phyloP scores from a whole-genome alignment of 2,888 invertebrate species.

The Elmis aenea region DNA sequence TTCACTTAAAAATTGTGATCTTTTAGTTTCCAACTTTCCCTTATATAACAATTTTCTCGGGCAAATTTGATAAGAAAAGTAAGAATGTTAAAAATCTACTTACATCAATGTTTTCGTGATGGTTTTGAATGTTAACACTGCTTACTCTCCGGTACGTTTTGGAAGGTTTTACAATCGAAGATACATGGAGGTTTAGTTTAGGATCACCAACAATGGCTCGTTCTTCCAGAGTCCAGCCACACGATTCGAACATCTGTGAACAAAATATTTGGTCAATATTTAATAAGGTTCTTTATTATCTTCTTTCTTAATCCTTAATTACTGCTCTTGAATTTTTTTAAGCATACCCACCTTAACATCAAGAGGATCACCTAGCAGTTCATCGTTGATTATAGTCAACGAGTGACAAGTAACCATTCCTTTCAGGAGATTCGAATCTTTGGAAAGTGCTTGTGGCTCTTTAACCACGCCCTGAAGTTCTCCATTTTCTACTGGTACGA shows the following conservation, averaged over 20 bases:
- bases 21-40: too few relatives aligned
- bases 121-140: slow-evolving; percentile 5
- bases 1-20: too few relatives aligned
- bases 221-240: slow-evolving; percentile 83
- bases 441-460: slow-evolving; percentile 25
- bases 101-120: too few relatives aligned
- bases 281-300: too few relatives aligned
- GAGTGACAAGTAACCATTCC: slow-evolving; percentile 94
- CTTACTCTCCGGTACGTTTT: slow-evolving; percentile 5
- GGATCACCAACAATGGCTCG: slow-evolving; percentile 52
- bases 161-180: slow-evolving; percentile 39
- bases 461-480: slow-evolving; percentile 30
- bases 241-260: slow-evolving; percentile 92
- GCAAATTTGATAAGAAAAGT: too few relatives aligned
- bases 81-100: too few relatives aligned
- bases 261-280: slow-evolving; percentile 21
- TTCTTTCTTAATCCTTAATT: not conserved
- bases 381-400: slow-evolving; percentile 79
- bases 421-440: slow-evolving; percentile 40
- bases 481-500: slow-evolving; percentile 56
- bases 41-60: too few relatives aligned
- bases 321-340: not conserved
- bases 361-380: slow-evolving; percentile 86
- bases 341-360: slow-evolving; percentile 68
- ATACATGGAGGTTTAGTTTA: slow-evolving; percentile 67